Percentiles rank a stretch among this genome's conserved stretches.
Conservation (phyloP, 2,888 invertebrate genomes). For the Caenorhabditis wallacei region DNA sequence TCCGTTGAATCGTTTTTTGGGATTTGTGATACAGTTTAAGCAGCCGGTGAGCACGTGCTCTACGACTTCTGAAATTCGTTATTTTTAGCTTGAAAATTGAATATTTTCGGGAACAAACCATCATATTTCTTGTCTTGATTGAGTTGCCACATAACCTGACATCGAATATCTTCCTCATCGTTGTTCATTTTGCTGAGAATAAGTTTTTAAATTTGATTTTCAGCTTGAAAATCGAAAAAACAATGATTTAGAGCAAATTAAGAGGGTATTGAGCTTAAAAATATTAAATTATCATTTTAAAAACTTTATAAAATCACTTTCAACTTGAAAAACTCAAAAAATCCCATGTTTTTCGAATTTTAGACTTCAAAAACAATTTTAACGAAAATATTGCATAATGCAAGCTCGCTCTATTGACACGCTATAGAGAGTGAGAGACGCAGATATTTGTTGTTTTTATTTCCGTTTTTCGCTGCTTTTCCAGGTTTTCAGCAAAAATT, state of each 20-base stretch:
- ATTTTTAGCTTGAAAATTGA: neutral
- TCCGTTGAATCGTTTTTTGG: slow-evolving; percentile 33
- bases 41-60: slow-evolving; percentile 49
- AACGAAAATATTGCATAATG: slow-evolving; percentile 12
- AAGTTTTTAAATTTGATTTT: neutral
- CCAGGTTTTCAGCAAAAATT: slow-evolving; percentile 11
- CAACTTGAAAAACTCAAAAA: neutral
- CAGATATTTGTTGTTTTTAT: slow-evolving; percentile 17
- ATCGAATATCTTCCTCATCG: slow-evolving; percentile 29
- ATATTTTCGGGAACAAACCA: slow-evolving; percentile 14
- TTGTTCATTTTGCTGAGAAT: slow-evolving; percentile 26
- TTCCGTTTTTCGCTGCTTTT: slow-evolving; percentile 15
- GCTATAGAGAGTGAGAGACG: slow-evolving; percentile 5
- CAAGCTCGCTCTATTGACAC: slow-evolving; percentile 16
- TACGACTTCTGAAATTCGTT: slow-evolving; percentile 40
- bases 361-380: neutral
- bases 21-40: slow-evolving; percentile 44
- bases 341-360: neutral
- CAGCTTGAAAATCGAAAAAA: neutral
- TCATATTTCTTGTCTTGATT: slow-evolving; percentile 38
- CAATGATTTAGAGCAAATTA: too few species aligned
- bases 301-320: neutral
- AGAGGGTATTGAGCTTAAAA: neutral
- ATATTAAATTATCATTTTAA: neutral
- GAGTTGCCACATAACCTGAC: slow-evolving; percentile 33